Percentiles rank a stretch among this genome's conserved stretches.
Conservation (phyloP, 2,113 vertebrate species). For the Steatornis caripensis region DNA sequence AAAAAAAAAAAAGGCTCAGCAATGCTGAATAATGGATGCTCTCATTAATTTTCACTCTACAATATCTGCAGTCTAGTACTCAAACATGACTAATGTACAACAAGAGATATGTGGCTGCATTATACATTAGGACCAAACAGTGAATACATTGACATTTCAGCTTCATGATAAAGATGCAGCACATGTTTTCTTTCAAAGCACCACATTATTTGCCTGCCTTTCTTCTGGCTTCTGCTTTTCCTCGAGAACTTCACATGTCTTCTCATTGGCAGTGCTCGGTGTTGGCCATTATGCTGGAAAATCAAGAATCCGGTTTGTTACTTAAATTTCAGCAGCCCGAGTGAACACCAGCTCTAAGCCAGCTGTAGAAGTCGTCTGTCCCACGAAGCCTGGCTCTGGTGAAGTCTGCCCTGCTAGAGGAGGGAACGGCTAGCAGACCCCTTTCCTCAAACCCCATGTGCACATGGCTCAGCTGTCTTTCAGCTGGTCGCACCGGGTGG, state of each 20-base stretch:
- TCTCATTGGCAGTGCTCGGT: background rate
- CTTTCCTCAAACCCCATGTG: background rate
- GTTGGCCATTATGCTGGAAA: background rate
- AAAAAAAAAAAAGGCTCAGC: background rate
- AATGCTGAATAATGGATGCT: constrained; percentile 27
- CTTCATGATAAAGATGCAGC: background rate
- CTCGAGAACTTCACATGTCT: background rate
- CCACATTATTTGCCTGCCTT: background rate
- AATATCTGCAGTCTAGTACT: constrained; percentile 4
- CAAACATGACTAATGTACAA: constrained; percentile 42
- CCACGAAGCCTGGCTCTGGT: background rate
- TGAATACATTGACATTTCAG: constrained; percentile 47
- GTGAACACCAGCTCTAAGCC: background rate
- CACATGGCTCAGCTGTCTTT: background rate
- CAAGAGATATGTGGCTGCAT: background rate
- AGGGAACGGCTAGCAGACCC: background rate
- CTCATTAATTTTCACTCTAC: constrained; percentile 32
- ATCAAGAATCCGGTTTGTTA: background rate
- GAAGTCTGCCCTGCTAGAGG: background rate
- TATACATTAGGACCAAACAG: constrained; percentile 14
- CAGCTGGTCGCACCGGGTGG: background rate
- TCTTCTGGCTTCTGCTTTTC: background rate
- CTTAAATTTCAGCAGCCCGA: background rate
- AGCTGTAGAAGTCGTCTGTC: background rate
- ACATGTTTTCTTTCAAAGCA: constrained; percentile 5